Conservation (phyloP, 2,797 vertebrate genomes). For the Platalea minor region DNA sequence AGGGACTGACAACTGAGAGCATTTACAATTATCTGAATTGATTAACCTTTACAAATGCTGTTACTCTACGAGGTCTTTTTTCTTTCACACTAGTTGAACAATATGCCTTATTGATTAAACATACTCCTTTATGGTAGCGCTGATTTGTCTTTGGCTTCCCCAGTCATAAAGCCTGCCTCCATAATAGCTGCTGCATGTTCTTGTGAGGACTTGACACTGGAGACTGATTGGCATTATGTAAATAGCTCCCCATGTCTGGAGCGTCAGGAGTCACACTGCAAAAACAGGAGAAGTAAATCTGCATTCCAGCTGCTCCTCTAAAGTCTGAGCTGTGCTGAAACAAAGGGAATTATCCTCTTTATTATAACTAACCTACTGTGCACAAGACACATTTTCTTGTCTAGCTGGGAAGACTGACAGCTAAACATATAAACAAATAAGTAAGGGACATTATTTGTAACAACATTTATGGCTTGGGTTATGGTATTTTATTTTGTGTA, state of each 20-base stretch:
- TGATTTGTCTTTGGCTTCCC: conserved; percentile 58
- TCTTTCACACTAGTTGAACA: conserved; percentile 60
- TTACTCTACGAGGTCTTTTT: conserved; percentile 70
- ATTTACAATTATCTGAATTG: conserved; percentile 79
- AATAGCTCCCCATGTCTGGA: not conserved
- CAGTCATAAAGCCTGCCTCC: conserved; percentile 18
- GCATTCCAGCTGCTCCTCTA: not conserved
- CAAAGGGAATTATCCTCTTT: not conserved
- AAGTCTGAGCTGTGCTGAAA: not conserved
- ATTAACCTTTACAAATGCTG: conserved; percentile 79
- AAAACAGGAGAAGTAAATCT: not conserved
- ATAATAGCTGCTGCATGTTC: not conserved
- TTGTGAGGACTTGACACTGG: not conserved
- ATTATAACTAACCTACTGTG: not conserved
- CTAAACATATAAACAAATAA: not conserved
- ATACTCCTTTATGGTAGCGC: conserved; percentile 12
- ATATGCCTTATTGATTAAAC: conserved; percentile 73
- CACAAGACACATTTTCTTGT: not conserved
- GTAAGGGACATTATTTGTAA: not conserved
- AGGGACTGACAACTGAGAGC: conserved; percentile 70
- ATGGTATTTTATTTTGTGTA: not conserved
- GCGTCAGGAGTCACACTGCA: not conserved
- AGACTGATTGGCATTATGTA: conserved; percentile 37
- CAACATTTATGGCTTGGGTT: not conserved
- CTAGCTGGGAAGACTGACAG: not conserved